phyloP scores from a whole-genome alignment of 2,113 vertebrate genomes.

The Paradisaea rubra region DNA sequence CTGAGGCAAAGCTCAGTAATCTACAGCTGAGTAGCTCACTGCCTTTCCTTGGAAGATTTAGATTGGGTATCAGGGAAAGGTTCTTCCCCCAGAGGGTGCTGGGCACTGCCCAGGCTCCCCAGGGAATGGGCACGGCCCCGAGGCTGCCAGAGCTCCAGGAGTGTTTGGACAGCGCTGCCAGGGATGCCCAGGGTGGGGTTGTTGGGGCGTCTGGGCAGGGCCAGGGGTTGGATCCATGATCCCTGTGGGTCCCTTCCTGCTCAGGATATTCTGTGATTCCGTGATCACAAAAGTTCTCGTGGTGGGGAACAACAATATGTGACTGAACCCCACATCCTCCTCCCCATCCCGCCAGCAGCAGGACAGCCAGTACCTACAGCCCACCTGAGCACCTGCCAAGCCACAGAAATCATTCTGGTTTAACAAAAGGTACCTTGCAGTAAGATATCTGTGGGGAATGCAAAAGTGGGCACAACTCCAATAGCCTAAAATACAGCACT shows the following conservation, averaged over 20 bases:
- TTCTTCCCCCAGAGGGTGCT: neutral
- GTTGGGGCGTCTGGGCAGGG: neutral
- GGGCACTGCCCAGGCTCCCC: neutral
- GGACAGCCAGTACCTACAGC: neutral
- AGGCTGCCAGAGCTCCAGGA: neutral
- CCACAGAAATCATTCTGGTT: neutral
- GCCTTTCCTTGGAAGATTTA: neutral
- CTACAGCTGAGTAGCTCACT: neutral
- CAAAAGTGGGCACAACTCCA: neutral
- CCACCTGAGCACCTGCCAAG: neutral
- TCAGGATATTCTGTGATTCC: neutral
- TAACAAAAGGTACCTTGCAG: neutral
- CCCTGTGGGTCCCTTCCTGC: neutral
- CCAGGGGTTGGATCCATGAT: neutral
- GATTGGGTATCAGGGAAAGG: neutral
- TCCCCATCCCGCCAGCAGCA: neutral
- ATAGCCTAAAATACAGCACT: neutral
- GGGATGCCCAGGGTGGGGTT: neutral
- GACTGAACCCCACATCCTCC: accelerated
- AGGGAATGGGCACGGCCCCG: neutral
- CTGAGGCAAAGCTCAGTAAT: neutral
- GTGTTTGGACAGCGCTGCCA: accelerated
- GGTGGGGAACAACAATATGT: accelerated
- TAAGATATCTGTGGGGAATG: neutral
- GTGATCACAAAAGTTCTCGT: neutral